A percentile compares a stretch with the other conserved stretches of the same genome.
These are phyloP conservation scores for Holotrichia oblita DNA, from an alignment of 1,140 invertebrate species.

Conservation along the genomic window DNA sequence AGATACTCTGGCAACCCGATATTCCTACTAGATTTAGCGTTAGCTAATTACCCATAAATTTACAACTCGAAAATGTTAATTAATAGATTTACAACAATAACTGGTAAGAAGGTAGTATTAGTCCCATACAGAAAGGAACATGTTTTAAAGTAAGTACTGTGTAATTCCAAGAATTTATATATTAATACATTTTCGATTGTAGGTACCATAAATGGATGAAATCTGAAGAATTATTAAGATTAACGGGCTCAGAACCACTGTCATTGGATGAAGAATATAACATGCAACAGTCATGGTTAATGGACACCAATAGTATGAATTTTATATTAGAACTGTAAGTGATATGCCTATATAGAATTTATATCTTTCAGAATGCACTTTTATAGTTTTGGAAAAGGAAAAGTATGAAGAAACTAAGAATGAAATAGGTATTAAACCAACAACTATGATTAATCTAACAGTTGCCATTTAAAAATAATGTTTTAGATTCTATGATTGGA, in stretches of 20 bases:
- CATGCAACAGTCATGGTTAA: slow-evolving; percentile 90
- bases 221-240: slow-evolving; percentile 76
- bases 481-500: slow-evolving; percentile 86
- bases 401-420: slow-evolving; percentile 64
- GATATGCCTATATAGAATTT: neutral
- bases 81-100: slow-evolving; percentile 69
- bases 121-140: slow-evolving; percentile 76
- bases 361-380: slow-evolving; percentile 85
- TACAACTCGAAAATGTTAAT: slow-evolving; percentile 62
- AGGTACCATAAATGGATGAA: slow-evolving; percentile 96
- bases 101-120: slow-evolving; percentile 70
- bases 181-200: slow-evolving; percentile 34
- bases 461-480: slow-evolving; percentile 11
- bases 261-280: slow-evolving; percentile 85
- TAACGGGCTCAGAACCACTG: slow-evolving; percentile 91
- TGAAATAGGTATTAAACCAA: slow-evolving; percentile 68
- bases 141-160: slow-evolving; percentile 70
- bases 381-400: slow-evolving; percentile 83
- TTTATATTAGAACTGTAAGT: slow-evolving; percentile 1
- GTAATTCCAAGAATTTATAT: neutral
- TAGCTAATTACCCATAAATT: too few species aligned
- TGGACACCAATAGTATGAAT: slow-evolving; percentile 83
- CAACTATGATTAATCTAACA: slow-evolving; percentile 21
- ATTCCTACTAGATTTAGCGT: too few species aligned
- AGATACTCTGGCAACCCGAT: too few species aligned